These are phyloP conservation scores for Dasysyrphus tricinctus DNA, from an alignment of 2,888 invertebrate species.

Conservation along the genomic window DNA sequence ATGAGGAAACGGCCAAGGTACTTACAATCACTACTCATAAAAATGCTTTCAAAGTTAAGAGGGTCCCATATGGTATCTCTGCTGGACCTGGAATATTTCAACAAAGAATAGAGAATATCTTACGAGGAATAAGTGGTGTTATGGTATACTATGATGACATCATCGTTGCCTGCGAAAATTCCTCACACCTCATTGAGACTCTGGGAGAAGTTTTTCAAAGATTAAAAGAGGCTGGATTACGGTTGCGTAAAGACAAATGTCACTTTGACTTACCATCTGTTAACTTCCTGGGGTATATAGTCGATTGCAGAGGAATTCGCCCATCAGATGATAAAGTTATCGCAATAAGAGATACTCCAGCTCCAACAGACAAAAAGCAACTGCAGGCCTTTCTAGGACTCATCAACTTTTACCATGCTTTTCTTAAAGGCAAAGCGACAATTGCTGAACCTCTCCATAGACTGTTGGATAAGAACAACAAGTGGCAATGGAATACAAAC, in stretches of 20 bases:
- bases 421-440: not conserved
- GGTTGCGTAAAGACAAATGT: not conserved
- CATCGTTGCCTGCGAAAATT: not conserved
- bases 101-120: not conserved
- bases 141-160: not conserved
- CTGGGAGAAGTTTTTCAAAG: not conserved
- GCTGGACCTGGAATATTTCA: conserved; percentile 2
- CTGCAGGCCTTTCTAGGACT: not conserved
- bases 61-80: conserved; percentile 2
- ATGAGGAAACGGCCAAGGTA: conserved; percentile 9
- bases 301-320: conserved; percentile 1
- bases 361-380: not conserved
- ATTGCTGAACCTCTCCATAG: conserved; percentile 10
- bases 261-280: not conserved
- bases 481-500: conserved; percentile 1
- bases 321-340: not conserved
- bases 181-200: not conserved
- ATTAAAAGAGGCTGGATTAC: not conserved
- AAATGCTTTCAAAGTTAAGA: not conserved
- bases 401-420: too few relatives aligned
- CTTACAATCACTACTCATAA: conserved; percentile 14
- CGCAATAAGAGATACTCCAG: not conserved
- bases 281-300: not conserved
- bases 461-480: not conserved
- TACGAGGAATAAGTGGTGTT: not conserved